These are phyloP conservation scores for Lycaena phlaeas DNA, from an alignment of 2,888 invertebrate genomes.

Conservation along the genomic window DNA sequence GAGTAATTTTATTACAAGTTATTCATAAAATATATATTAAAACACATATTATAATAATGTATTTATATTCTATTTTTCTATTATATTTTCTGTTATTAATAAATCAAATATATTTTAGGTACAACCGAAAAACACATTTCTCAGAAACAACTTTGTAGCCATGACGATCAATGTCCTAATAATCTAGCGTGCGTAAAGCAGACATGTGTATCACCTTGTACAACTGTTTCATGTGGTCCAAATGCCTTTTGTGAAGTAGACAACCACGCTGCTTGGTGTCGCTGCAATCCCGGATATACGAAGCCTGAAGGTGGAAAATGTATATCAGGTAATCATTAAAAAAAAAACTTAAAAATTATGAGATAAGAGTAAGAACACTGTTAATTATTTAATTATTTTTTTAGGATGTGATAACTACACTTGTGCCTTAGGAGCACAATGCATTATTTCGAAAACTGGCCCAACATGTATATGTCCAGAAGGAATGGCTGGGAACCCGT, in stretches of 20 bases:
- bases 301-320: conserved; percentile 87
- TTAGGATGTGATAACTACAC: conserved; percentile 82
- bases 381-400: too few relatives aligned
- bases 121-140: conserved; percentile 49
- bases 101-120: conserved; percentile 40
- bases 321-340: conserved; percentile 84
- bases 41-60: conserved; percentile 2
- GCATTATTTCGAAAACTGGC: conserved; percentile 86
- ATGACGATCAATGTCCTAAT: conserved; percentile 85
- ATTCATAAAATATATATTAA: conserved; percentile 4
- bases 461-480: conserved; percentile 92
- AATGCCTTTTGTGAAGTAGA: conserved; percentile 92
- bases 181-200: conserved; percentile 85
- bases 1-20: conserved; percentile 49
- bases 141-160: conserved; percentile 78
- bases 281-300: conserved; percentile 86
- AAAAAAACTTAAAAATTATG: too few relatives aligned
- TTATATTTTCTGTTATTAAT: conserved; percentile 2
- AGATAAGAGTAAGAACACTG: too few relatives aligned
- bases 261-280: conserved; percentile 91
- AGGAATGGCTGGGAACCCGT: conserved; percentile 91
- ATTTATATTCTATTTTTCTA: conserved; percentile 2
- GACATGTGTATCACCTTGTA: conserved; percentile 87
- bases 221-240: conserved; percentile 82
- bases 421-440: conserved; percentile 88